Percentiles rank a stretch among this genome's conserved stretches.
Conservation (phyloP, 2,888 invertebrate genomes). For the Odontocerum albicorne region DNA sequence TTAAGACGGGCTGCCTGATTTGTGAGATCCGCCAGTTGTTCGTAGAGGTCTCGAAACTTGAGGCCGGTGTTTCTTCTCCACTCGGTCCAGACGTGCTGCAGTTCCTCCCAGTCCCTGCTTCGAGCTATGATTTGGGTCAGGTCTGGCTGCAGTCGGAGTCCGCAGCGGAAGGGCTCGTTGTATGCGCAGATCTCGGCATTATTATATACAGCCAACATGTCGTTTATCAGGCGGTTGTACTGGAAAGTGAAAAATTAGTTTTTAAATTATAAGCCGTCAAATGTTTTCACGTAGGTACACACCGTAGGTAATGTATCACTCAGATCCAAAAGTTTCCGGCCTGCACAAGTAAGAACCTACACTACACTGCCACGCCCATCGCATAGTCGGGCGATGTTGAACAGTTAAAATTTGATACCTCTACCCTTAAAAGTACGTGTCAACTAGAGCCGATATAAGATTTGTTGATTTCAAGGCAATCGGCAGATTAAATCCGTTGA, state of each 20-base stretch:
- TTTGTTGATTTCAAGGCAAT: too few species aligned
- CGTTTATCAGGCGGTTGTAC: slow-evolving; percentile 86
- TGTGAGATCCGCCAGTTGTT: slow-evolving; percentile 76
- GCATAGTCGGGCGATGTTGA: too few species aligned
- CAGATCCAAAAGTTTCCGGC: too few species aligned
- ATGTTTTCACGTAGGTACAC: too few species aligned
- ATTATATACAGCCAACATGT: slow-evolving; percentile 87
- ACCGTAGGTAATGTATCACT: too few species aligned
- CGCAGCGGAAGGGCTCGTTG: slow-evolving; percentile 82
- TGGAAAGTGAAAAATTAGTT: slow-evolving; percentile 53
- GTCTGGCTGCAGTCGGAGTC: slow-evolving; percentile 79
- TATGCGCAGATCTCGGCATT: slow-evolving; percentile 82
- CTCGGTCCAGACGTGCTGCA: slow-evolving; percentile 86
- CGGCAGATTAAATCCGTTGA: too few species aligned
- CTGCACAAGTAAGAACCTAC: too few species aligned
- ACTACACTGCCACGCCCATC: too few species aligned
- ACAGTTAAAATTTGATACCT: too few species aligned
- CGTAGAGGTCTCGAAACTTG: slow-evolving; percentile 75
- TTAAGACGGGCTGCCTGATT: slow-evolving; percentile 80
- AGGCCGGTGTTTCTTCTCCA: slow-evolving; percentile 86
- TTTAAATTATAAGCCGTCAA: too few species aligned
- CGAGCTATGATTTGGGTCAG: slow-evolving; percentile 75
- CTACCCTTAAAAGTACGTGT: too few species aligned
- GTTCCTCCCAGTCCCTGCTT: slow-evolving; percentile 84
- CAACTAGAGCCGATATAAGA: too few species aligned